A percentile compares a stretch with the other conserved stretches of the same genome.
Conservation (phyloP, 2,888 invertebrate species). For the Adelphocoris suturalis region DNA sequence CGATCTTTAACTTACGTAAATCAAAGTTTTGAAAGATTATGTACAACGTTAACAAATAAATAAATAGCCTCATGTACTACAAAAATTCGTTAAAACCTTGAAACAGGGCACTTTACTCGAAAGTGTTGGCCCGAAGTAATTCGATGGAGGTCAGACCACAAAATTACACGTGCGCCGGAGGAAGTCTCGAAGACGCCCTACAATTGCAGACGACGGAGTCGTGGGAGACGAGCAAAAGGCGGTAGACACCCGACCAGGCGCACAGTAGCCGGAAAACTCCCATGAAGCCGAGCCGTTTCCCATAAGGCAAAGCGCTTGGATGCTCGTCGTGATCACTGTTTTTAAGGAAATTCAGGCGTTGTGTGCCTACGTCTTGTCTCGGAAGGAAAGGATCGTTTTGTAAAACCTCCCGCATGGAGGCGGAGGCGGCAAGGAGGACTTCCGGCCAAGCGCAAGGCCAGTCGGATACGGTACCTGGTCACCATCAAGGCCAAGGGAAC, state of each 20-base stretch:
- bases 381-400: slow-evolving; percentile 28
- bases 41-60: too few species aligned
- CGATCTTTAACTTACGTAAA: too few species aligned
- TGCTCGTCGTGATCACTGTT: slow-evolving; percentile 61
- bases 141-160: background rate
- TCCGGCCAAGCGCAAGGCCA: slow-evolving; percentile 67
- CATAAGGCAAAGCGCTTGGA: slow-evolving; percentile 50
- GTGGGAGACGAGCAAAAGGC: slow-evolving; percentile 39
- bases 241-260: background rate
- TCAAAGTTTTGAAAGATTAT: too few species aligned
- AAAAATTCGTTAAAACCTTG: too few species aligned
- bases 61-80: too few species aligned
- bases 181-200: background rate
- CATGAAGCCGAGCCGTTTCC: background rate
- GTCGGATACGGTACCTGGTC: slow-evolving; percentile 69
- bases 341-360: background rate
- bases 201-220: slow-evolving; percentile 11
- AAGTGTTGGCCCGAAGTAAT: background rate
- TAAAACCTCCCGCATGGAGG: background rate
- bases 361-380: background rate
- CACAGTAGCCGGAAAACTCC: background rate
- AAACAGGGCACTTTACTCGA: too few species aligned
- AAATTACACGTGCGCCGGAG: background rate
- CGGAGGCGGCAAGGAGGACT: slow-evolving; percentile 23
- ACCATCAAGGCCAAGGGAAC: slow-evolving; percentile 69